These are phyloP conservation scores for Mamestra brassicae DNA, from an alignment of 2,888 invertebrate species.

Conservation along the genomic window DNA sequence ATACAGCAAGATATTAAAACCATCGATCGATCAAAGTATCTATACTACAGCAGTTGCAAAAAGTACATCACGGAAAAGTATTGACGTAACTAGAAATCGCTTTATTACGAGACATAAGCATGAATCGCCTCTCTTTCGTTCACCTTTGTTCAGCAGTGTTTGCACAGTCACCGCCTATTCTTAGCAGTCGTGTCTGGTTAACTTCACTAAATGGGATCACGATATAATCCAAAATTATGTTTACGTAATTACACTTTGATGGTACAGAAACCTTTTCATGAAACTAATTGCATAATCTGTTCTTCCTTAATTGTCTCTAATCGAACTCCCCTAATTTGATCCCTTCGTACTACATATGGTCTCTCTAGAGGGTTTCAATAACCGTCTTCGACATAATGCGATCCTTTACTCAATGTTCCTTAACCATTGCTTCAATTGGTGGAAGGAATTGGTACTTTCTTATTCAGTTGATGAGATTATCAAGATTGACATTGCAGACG, in stretches of 20 bases:
- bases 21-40: constrained; percentile 22
- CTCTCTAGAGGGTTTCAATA: constrained; percentile 12
- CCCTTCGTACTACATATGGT: constrained; percentile 26
- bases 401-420: constrained; percentile 17
- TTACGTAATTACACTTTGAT: constrained; percentile 53
- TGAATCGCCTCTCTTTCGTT: constrained; percentile 66
- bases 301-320: constrained; percentile 27
- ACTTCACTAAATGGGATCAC: constrained; percentile 65
- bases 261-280: constrained; percentile 17
- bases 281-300: constrained; percentile 19
- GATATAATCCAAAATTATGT: constrained; percentile 56
- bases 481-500: constrained; percentile 62
- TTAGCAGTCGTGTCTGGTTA: constrained; percentile 62
- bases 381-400: constrained; percentile 3
- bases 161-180: constrained; percentile 70
- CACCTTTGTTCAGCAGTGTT: constrained; percentile 69
- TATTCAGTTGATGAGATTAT: constrained; percentile 56
- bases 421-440: constrained; percentile 39
- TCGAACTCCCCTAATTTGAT: constrained; percentile 34
- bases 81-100: constrained; percentile 70
- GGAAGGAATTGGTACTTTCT: constrained; percentile 21
- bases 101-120: constrained; percentile 64
- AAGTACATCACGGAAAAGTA: constrained; percentile 46
- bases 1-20: constrained; percentile 17
- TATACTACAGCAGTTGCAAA: constrained; percentile 15